phyloP scores from a whole-genome alignment of 2,113 vertebrate species.

The Mola mola region DNA sequence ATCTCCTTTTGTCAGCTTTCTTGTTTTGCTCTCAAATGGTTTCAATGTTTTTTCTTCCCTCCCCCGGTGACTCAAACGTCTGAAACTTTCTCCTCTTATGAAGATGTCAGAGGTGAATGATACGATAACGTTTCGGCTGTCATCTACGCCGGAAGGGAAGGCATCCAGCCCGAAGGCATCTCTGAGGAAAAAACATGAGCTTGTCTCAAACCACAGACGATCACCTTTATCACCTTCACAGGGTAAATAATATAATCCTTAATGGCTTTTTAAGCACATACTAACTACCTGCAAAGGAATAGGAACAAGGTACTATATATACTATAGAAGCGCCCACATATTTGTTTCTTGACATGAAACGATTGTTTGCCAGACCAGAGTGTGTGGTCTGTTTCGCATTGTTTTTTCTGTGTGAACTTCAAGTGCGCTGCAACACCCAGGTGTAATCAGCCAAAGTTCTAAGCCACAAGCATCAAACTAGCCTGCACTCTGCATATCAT shows the following conservation, averaged over 20 bases:
- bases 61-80: slow-evolving; percentile 12
- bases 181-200: slow-evolving; percentile 44
- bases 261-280: slow-evolving; percentile 20
- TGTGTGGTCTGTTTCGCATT: slow-evolving; percentile 7
- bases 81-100: slow-evolving; percentile 46
- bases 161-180: slow-evolving; percentile 43
- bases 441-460: slow-evolving; percentile 37
- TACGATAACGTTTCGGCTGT: slow-evolving; percentile 83
- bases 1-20: not conserved
- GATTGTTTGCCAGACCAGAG: not conserved
- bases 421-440: slow-evolving; percentile 11
- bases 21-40: not conserved
- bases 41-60: not conserved
- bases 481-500: slow-evolving; percentile 22
- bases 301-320: not conserved
- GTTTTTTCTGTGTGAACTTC: slow-evolving; percentile 6
- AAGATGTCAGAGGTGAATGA: slow-evolving; percentile 82
- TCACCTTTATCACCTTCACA: slow-evolving; percentile 62
- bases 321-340: not conserved
- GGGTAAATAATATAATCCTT: slow-evolving; percentile 76
- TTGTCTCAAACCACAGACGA: slow-evolving; percentile 54
- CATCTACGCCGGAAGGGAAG: slow-evolving; percentile 67
- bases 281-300: not conserved
- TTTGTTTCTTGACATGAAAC: not conserved
- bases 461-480: slow-evolving; percentile 31